Conservation (phyloP, 2,888 invertebrate species). For the Noctua pronuba region DNA sequence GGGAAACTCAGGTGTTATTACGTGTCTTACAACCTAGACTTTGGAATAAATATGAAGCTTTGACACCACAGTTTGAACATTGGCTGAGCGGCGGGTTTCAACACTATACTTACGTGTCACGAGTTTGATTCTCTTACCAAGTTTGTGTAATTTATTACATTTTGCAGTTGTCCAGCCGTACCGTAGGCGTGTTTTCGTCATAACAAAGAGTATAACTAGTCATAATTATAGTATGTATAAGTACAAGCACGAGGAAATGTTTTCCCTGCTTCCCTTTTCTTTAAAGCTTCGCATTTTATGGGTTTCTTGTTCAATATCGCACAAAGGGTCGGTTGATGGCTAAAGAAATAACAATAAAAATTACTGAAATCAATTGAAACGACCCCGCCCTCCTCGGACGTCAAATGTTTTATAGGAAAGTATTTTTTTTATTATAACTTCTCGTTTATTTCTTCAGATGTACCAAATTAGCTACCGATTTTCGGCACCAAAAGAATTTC, state of each 20-base stretch:
- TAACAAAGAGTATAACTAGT: neutral
- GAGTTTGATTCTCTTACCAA: neutral
- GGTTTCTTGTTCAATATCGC: constrained; percentile 35
- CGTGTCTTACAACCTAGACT: neutral
- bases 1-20: neutral
- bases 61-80: neutral
- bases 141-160: neutral
- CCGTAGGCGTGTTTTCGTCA: neutral
- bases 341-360: constrained; percentile 49
- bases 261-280: neutral
- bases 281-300: constrained; percentile 32
- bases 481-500: neutral
- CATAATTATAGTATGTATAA: neutral
- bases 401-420: constrained; percentile 14
- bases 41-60: neutral
- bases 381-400: neutral
- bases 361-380: constrained; percentile 40
- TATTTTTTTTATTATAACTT: neutral
- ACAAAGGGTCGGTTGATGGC: constrained; percentile 40
- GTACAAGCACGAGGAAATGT: neutral
- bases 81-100: neutral
- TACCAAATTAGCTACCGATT: neutral
- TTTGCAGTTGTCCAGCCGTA: neutral
- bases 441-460: constrained; percentile 5
- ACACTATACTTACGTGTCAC: neutral